Base-by-base conservation (phyloP, 2,797 vertebrate species). In the Poeciliopsis presidionis region DNA sequence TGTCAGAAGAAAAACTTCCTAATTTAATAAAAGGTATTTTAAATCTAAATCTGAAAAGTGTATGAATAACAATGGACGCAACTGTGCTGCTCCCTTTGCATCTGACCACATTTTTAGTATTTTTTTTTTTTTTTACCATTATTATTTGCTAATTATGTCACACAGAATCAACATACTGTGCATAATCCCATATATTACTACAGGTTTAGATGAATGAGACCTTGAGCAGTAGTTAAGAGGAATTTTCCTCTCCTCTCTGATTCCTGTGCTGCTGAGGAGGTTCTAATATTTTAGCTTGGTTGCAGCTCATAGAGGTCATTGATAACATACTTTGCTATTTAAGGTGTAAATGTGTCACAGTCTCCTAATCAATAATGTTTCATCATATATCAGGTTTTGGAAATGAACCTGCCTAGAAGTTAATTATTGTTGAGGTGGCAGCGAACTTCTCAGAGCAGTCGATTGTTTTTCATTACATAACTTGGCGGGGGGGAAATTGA, bases 361-460 rank as follows among this genome's bases (percentile, higher is more conserved):
- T 88, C 87, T 70, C 77, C 73, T 88, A 51, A 93, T 95, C 93
- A 93, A 94, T 95, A 94, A 92, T 89, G 87, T 89, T 94, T 93
- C 90, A 92, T 91, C 91, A 95, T 93, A 90, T 75, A 92, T 95
- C 90, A 94, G 53, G 72, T 86, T 92, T 89, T 93, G 87, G 86
- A 90, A 92, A 92, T 92, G 88, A 90, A 93, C 90, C 90, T 92
- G 89, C 83, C 86, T 79, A 86, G 87, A 89, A 92, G 86, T 88
- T 92, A 84, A 89, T 92, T 89, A 90, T 84, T 79, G 86, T 28
- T 72, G 77, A 82, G 86, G 80, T 59, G 76, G 86, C 75, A 74
- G 87, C 82, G 43, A 87, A 90, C 87, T 80, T 72, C 74, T 33
- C 53, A 25, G 25, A 83, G 69, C 80, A 86, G 88, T 83, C 84